phyloP scores from a whole-genome alignment of 2,113 vertebrate genomes.

The Ciconia maguari region DNA sequence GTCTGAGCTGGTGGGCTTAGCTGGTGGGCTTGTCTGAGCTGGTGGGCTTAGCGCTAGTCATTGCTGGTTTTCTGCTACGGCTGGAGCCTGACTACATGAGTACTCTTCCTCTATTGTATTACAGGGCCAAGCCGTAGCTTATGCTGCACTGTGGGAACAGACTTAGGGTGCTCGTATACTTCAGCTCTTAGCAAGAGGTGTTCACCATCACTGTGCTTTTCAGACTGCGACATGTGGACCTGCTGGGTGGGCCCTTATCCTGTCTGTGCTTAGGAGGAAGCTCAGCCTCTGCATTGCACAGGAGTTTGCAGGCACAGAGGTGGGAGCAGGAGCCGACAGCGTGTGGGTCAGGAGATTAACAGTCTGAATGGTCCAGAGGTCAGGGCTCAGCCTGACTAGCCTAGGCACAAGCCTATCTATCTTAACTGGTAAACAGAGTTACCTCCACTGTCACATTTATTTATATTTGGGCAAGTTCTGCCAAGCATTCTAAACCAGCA shows the following conservation, averaged over 20 bases:
- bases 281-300: neutral
- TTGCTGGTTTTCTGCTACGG: neutral
- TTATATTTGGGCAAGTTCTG: slow-evolving; percentile 37
- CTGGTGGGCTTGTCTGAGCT: neutral
- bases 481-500: neutral
- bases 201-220: neutral
- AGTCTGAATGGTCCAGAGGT: neutral
- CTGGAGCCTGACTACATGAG: neutral
- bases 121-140: neutral
- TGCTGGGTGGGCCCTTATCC: neutral
- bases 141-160: neutral
- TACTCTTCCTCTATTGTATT: neutral
- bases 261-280: neutral
- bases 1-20: neutral
- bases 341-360: neutral
- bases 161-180: rapidly evolving
- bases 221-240: neutral
- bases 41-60: neutral
- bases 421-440: neutral
- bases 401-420: neutral
- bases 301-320: neutral
- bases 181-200: neutral
- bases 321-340: neutral
- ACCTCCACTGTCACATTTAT: slow-evolving; percentile 1
- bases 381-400: neutral